phyloP scores from a whole-genome alignment of 2,888 invertebrate species.

The Schizaphis graminum region DNA sequence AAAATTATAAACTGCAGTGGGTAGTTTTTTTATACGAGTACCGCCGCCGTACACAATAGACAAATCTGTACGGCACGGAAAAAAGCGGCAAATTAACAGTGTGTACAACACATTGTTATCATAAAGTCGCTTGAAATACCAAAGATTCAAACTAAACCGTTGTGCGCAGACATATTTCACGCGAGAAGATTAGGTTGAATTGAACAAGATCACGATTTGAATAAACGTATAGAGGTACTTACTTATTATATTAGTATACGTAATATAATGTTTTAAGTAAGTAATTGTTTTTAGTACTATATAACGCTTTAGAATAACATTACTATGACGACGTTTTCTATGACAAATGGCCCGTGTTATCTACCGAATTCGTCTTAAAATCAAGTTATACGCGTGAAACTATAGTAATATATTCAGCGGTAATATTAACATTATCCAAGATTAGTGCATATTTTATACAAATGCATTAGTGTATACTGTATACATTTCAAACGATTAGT shows the following conservation, averaged over 20 bases:
- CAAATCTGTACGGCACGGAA: neutral
- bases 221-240: no score
- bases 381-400: neutral
- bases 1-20: neutral
- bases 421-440: neutral
- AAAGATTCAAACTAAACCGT: neutral
- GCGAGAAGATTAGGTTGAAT: no score
- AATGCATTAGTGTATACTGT: neutral
- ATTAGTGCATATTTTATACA: neutral
- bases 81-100: neutral
- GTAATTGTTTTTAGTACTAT: no score
- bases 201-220: no score
- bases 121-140: neutral
- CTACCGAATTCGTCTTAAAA: neutral
- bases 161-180: no score
- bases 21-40: neutral
- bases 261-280: no score
- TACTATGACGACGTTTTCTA: neutral
- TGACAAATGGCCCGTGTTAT: neutral
- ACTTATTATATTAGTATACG: no score
- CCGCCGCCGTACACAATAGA: neutral
- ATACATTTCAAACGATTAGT: conserved; percentile 27
- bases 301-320: neutral
- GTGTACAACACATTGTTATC: neutral
- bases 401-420: neutral